Conservation (phyloP, 2,113 vertebrate genomes). For the Coryphaenoides rupestris region DNA sequence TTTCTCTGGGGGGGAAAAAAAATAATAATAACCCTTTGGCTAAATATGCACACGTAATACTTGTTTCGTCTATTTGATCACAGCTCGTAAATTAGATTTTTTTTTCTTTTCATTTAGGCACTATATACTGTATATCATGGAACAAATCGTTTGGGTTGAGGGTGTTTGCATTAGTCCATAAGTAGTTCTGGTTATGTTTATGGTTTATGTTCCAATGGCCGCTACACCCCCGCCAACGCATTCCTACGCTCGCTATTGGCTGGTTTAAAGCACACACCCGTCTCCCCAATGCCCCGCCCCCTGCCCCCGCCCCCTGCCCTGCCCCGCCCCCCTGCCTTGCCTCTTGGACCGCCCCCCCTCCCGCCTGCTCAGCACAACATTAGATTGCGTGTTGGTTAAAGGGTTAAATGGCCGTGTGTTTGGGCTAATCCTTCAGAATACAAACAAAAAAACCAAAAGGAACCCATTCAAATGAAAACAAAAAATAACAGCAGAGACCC, state of each 20-base stretch:
- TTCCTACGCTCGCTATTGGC: conserved; percentile 66
- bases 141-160: conserved; percentile 63
- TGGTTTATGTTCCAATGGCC: conserved; percentile 47
- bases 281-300: conserved; percentile 11
- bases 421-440: background rate
- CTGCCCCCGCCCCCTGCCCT: background rate
- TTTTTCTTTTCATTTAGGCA: conserved; percentile 69
- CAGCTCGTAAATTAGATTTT: conserved; percentile 68
- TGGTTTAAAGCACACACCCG: conserved; percentile 43
- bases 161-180: conserved; percentile 54
- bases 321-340: conserved; percentile 1
- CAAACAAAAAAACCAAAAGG: conserved; percentile 6
- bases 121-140: conserved; percentile 69
- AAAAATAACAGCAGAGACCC: conserved; percentile 31
- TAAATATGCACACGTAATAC: conserved; percentile 69
- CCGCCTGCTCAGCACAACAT: conserved; percentile 3
- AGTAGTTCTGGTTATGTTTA: conserved; percentile 31
- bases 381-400: background rate
- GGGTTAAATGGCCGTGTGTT: background rate
- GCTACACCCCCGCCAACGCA: conserved; percentile 61
- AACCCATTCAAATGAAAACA: background rate
- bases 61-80: conserved; percentile 66
- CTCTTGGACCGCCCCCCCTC: too few species aligned
- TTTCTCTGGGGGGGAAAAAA: conserved; percentile 49
- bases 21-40: conserved; percentile 81